phyloP scores from a whole-genome alignment of 1,140 invertebrate genomes.

The Microplitis mediator region DNA sequence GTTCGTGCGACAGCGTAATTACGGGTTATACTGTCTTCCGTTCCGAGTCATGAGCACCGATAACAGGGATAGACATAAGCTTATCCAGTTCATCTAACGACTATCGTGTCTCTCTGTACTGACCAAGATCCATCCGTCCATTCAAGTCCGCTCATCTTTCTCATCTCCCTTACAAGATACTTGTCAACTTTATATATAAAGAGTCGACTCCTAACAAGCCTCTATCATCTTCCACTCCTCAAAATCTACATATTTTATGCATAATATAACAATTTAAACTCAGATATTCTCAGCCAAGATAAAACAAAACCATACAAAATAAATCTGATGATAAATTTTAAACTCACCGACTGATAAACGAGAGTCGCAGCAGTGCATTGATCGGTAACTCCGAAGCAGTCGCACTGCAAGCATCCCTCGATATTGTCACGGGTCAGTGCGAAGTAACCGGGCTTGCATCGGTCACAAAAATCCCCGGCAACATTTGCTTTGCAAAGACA shows the following conservation, averaged over 20 bases:
- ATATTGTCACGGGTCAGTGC: slow-evolving; percentile 76
- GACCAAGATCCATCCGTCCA: no score
- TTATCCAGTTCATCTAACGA: slow-evolving; percentile 8
- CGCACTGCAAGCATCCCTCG: slow-evolving; percentile 86
- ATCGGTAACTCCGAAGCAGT: slow-evolving; percentile 86
- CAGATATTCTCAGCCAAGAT: no score
- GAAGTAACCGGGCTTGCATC: slow-evolving; percentile 85
- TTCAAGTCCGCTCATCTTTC: no score
- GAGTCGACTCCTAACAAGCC: no score
- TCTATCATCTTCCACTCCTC: no score
- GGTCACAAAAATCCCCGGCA: slow-evolving; percentile 78
- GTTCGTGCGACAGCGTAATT: slow-evolving; percentile 9
- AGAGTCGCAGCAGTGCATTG: slow-evolving; percentile 72
- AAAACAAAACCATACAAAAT: background rate
- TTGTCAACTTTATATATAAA: no score
- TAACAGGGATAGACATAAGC: background rate
- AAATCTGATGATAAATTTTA: background rate
- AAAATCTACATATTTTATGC: no score
- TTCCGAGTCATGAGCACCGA: slow-evolving; percentile 7
- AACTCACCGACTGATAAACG: slow-evolving; percentile 65
- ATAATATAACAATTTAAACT: no score
- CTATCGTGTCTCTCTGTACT: background rate
- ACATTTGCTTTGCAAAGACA: slow-evolving; percentile 89
- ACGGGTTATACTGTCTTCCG: slow-evolving; percentile 3
- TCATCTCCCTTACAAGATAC: no score